These are phyloP conservation scores for Rutpela maculata DNA, from an alignment of 2,888 invertebrate species.

Conservation along the genomic window DNA sequence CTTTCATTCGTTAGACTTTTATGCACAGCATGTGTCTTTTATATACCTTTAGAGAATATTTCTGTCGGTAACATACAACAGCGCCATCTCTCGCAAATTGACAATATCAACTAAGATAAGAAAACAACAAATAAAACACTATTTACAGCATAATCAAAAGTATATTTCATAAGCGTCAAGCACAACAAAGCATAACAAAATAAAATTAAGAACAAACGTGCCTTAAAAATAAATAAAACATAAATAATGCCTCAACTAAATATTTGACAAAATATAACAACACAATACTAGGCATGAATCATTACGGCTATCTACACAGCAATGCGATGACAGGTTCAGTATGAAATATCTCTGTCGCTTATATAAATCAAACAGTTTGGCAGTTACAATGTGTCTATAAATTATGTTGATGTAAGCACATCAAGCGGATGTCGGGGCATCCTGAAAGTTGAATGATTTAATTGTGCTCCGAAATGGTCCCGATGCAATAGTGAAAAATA, in stretches of 20 bases:
- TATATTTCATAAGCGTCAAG: background rate
- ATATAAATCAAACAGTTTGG: constrained; percentile 20
- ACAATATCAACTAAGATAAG: no score
- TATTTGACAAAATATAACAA: background rate
- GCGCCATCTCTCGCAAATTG: background rate
- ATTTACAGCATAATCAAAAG: background rate
- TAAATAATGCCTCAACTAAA: background rate
- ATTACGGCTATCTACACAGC: background rate
- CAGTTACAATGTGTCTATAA: background rate
- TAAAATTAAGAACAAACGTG: background rate
- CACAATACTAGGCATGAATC: background rate
- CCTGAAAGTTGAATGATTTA: background rate
- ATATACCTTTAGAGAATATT: no score
- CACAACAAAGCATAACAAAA: background rate
- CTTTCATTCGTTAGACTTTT: no score
- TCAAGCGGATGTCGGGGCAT: background rate
- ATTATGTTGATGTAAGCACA: constrained; percentile 10
- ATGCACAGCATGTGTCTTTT: no score
- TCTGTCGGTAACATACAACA: background rate
- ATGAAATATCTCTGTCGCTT: background rate
- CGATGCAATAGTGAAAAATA: background rate
- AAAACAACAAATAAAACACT: background rate
- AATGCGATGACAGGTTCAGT: background rate
- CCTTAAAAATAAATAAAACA: background rate
- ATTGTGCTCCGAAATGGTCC: background rate